Conservation (phyloP, 2,797 vertebrate genomes). For the Sparidentex hasta region DNA sequence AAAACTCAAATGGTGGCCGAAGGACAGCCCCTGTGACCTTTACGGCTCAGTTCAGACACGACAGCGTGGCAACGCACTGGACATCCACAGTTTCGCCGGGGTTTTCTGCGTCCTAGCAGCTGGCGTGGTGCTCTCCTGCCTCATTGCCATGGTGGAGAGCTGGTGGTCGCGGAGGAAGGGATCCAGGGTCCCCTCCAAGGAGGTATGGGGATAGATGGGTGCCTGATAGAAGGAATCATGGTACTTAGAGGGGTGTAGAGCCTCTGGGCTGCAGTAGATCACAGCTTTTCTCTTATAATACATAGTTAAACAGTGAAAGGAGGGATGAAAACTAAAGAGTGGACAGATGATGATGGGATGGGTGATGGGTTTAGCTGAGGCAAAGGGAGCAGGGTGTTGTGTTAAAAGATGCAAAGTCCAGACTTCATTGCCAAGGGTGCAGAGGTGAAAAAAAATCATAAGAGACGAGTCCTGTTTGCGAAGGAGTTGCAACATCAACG, state of each 20-base stretch:
- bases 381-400: conserved; percentile 7
- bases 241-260: not conserved
- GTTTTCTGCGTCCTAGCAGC: conserved; percentile 98
- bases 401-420: conserved; percentile 14
- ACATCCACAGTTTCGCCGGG: conserved; percentile 98
- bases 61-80: conserved; percentile 93
- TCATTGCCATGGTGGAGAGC: conserved; percentile 98
- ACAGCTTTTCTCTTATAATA: not conserved
- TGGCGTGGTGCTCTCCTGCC: conserved; percentile 96
- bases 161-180: conserved; percentile 99
- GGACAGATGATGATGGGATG: conserved; percentile 14
- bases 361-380: conserved; percentile 20
- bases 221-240: conserved; percentile 3
- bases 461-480: conserved; percentile 1
- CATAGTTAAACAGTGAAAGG: not conserved
- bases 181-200: conserved; percentile 97
- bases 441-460: conserved; percentile 18
- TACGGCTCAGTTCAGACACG: conserved; percentile 92
- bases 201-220: conserved; percentile 85
- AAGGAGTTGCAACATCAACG: conserved; percentile 32
- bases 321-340: conserved; percentile 5
- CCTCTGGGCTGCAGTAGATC: not conserved
- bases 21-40: conserved; percentile 95
- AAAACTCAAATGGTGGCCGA: conserved; percentile 99
- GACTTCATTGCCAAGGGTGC: conserved; percentile 3